Conservation (phyloP, 2,113 vertebrate genomes). For the Psettodes erumei region DNA sequence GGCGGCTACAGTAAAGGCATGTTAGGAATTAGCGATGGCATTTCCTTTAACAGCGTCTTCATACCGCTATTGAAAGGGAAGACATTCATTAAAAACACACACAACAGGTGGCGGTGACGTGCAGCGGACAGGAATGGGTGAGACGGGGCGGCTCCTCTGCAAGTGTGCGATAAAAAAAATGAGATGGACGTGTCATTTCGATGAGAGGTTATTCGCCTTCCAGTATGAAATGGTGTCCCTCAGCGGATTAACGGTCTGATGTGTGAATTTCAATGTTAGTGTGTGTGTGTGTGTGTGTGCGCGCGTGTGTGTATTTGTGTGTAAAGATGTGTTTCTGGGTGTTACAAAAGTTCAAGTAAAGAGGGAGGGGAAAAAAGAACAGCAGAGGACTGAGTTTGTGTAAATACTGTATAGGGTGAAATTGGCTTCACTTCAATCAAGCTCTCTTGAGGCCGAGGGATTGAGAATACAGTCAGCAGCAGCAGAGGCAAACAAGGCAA, state of each 20-base stretch:
- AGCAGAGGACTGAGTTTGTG: slow-evolving; percentile 59
- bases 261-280: slow-evolving; percentile 36
- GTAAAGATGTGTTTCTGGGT: slow-evolving; percentile 49
- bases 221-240: slow-evolving; percentile 44
- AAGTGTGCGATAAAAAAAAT: slow-evolving; percentile 38
- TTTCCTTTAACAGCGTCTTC: slow-evolving; percentile 65
- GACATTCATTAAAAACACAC: slow-evolving; percentile 75
- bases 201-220: slow-evolving; percentile 48
- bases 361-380: slow-evolving; percentile 1
- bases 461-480: slow-evolving; percentile 66
- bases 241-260: slow-evolving; percentile 45
- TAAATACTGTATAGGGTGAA: slow-evolving; percentile 75
- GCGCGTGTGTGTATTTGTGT: slow-evolving; percentile 34
- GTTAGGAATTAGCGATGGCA: slow-evolving; percentile 60
- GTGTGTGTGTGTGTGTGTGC: slow-evolving; percentile 16
- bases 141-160: slow-evolving; percentile 48
- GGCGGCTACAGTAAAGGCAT: slow-evolving; percentile 64
- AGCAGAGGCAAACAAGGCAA: slow-evolving; percentile 64
- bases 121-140: slow-evolving; percentile 52
- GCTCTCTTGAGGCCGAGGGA: slow-evolving; percentile 71
- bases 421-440: slow-evolving; percentile 80
- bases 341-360: slow-evolving; percentile 45
- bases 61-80: slow-evolving; percentile 68
- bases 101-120: slow-evolving; percentile 64
- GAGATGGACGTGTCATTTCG: slow-evolving; percentile 37